Conservation (phyloP, 1,140 invertebrate species). For the Drosophila orosa region DNA sequence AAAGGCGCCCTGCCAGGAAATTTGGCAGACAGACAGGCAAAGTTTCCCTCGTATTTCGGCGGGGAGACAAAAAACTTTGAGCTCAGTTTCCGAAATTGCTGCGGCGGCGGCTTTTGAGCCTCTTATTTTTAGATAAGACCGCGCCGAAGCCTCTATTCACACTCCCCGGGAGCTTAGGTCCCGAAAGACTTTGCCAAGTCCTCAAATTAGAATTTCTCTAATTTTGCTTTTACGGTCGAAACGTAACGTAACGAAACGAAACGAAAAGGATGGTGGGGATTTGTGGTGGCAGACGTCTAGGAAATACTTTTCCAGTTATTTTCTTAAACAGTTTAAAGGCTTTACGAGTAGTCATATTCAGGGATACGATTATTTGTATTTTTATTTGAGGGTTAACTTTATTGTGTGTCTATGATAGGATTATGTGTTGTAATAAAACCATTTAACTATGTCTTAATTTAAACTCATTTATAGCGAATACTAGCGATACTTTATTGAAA, state of each 20-base stretch:
- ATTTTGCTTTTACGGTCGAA: constrained; percentile 20
- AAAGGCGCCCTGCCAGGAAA: constrained; percentile 53
- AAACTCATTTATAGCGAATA: too few species aligned
- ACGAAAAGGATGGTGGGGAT: constrained; percentile 5
- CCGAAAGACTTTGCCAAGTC: constrained; percentile 38
- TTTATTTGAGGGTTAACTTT: not conserved
- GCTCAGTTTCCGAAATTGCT: constrained; percentile 61
- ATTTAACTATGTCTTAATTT: too few species aligned
- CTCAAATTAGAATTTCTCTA: constrained; percentile 48
- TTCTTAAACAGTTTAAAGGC: constrained; percentile 2
- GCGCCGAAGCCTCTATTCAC: constrained; percentile 18
- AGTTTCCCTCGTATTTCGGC: constrained; percentile 43
- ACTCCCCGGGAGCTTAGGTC: constrained; percentile 13
- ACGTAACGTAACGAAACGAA: not conserved
- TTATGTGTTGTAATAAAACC: too few species aligned
- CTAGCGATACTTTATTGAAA: not conserved
- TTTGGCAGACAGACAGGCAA: constrained; percentile 56
- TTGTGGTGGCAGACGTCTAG: constrained; percentile 14
- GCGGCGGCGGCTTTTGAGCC: constrained; percentile 33
- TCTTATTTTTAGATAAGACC: constrained; percentile 72
- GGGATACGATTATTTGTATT: not conserved
- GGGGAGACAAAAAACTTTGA: constrained; percentile 57
- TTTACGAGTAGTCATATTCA: not conserved
- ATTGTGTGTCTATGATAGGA: not conserved
- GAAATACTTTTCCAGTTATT: not conserved